phyloP scores from a whole-genome alignment of 92 coral and sea anemone genomes.

The Zoanthus solanderi region DNA sequence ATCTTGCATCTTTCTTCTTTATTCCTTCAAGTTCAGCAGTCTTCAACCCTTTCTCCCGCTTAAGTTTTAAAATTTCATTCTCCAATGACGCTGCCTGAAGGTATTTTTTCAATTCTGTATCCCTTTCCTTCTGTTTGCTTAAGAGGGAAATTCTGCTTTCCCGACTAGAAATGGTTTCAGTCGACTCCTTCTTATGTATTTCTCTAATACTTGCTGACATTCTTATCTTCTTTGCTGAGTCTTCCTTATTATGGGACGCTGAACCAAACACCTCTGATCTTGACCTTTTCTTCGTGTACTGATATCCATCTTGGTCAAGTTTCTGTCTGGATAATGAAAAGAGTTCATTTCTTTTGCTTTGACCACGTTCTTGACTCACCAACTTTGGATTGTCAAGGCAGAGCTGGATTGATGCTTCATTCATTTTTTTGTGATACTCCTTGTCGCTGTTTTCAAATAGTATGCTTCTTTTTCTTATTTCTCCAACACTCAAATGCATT shows the following conservation, averaged over 20 bases:
- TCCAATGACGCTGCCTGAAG: slow-evolving; percentile 9
- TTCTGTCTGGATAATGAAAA: not conserved
- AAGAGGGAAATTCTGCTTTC: not conserved
- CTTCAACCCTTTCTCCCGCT: slow-evolving; percentile 24
- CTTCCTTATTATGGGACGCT: not conserved
- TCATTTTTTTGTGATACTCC: slow-evolving; percentile 11
- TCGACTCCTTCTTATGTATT: not conserved
- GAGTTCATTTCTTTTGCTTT: not conserved
- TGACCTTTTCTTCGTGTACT: slow-evolving; percentile 2
- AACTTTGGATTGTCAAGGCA: slow-evolving; percentile 13
- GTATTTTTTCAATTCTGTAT: not conserved
- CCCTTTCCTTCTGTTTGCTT: not conserved
- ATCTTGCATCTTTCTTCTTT: slow-evolving; percentile 7
- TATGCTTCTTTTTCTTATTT: slow-evolving; percentile 13
- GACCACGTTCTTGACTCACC: not conserved
- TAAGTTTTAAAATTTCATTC: not conserved
- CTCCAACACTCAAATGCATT: slow-evolving; percentile 11
- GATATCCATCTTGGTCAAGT: not conserved
- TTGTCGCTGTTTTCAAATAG: slow-evolving; percentile 8
- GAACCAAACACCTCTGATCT: slow-evolving; percentile 14
- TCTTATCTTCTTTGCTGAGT: not conserved
- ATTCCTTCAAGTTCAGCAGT: slow-evolving; percentile 26
- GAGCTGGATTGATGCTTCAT: slow-evolving; percentile 1
- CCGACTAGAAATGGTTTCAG: not conserved
- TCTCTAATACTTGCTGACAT: not conserved